Percentiles rank a stretch among this genome's conserved stretches.
phyloP scores from a whole-genome alignment of 2,888 invertebrate species.

The Luperina nickerlii region DNA sequence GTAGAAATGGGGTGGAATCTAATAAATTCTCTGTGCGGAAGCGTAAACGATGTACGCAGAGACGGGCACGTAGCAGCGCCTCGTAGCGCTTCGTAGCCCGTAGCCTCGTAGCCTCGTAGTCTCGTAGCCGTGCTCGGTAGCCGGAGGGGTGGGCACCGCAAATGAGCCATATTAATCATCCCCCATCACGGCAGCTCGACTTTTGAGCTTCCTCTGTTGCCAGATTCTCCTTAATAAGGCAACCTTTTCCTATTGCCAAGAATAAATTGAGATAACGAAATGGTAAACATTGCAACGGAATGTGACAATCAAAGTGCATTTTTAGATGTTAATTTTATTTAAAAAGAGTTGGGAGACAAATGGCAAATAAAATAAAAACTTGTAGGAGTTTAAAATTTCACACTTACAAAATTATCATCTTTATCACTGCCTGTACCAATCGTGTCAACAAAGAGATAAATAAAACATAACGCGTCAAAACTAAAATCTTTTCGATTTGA shows the following conservation, averaged over 20 bases:
- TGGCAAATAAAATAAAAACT: not conserved
- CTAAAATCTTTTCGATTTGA: constrained; percentile 19
- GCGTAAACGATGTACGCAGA: constrained; percentile 88
- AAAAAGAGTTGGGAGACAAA: not conserved
- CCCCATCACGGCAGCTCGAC: constrained; percentile 86
- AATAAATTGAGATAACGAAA: constrained; percentile 68
- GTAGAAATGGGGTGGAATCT: constrained; percentile 87
- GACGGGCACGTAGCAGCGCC: constrained; percentile 85
- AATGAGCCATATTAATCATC: constrained; percentile 90
- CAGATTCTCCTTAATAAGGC: constrained; percentile 84
- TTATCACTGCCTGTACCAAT: not conserved
- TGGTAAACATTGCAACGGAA: constrained; percentile 39
- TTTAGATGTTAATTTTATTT: not conserved
- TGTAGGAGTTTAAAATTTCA: not conserved
- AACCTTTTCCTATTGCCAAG: constrained; percentile 71
- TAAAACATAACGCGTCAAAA: constrained; percentile 19
- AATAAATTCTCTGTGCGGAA: constrained; percentile 88
- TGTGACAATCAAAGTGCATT: constrained; percentile 4
- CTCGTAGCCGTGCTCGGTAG: constrained; percentile 72
- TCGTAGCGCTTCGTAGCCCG: constrained; percentile 72
- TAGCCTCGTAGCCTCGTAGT: constrained; percentile 55
- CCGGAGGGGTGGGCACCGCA: constrained; percentile 82
- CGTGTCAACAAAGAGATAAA: not conserved
- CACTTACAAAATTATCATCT: not conserved
- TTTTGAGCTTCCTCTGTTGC: constrained; percentile 84